Conservation (phyloP, 2,888 invertebrate species). For the Andrena marginata region DNA sequence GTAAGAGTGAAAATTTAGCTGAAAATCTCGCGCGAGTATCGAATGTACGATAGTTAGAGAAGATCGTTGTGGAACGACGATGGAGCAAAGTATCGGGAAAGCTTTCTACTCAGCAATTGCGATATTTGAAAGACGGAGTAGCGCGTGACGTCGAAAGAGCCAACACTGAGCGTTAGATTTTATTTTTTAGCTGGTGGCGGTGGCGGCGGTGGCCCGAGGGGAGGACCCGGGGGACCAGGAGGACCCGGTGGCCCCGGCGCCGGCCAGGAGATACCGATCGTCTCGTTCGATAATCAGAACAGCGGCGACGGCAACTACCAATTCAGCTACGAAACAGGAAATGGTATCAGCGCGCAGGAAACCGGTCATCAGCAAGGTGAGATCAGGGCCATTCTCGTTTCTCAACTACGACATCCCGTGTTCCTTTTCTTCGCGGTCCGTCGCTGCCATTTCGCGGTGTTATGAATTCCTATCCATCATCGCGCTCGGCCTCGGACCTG, state of each 20-base stretch:
- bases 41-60: background rate
- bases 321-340: slow-evolving; percentile 82
- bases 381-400: slow-evolving; percentile 58
- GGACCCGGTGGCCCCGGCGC: slow-evolving; percentile 36
- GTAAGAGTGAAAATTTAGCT: too few relatives aligned
- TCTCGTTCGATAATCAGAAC: slow-evolving; percentile 78
- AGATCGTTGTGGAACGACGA: slow-evolving; percentile 3
- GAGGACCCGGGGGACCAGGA: slow-evolving; percentile 52
- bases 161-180: background rate
- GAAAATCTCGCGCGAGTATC: too few relatives aligned
- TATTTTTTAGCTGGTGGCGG: slow-evolving; percentile 59
- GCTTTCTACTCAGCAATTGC: background rate
- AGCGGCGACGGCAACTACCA: slow-evolving; percentile 81
- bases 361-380: slow-evolving; percentile 79
- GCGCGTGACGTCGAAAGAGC: background rate
- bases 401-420: slow-evolving; percentile 40
- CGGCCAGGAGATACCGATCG: slow-evolving; percentile 78
- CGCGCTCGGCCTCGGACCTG: slow-evolving; percentile 40
- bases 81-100: background rate
- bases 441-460: slow-evolving; percentile 50
- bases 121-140: background rate
- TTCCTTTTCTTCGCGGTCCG: slow-evolving; percentile 58
- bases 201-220: slow-evolving; percentile 67
- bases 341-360: slow-evolving; percentile 80
- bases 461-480: slow-evolving; percentile 64